Evolutionary conservation across 1,140 invertebrate genomes (phyloP).

Genomic region (Drosophila sp.): DNA sequence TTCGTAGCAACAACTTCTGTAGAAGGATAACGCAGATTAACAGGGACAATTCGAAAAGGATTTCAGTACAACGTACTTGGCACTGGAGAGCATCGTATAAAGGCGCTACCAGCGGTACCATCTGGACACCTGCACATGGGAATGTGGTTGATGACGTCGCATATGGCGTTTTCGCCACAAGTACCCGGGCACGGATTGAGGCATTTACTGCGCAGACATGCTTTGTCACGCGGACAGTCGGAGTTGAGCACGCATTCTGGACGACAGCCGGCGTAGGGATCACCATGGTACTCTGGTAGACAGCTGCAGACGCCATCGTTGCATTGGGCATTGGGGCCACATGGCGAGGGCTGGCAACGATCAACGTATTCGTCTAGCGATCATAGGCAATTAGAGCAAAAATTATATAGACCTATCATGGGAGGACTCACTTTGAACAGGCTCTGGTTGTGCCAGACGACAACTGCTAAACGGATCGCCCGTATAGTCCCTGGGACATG

Average conservation of each 20-base stretch:
- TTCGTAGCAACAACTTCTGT: conserved; percentile 85
- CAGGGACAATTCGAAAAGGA: conserved; percentile 10
- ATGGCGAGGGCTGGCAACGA: conserved; percentile 92
- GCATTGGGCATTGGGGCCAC: conserved; percentile 92
- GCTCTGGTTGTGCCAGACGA: conserved; percentile 82
- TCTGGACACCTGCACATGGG: conserved; percentile 91
- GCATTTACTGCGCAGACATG: conserved; percentile 93
- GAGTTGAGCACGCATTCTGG: conserved; percentile 93
- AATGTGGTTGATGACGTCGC: conserved; percentile 90
- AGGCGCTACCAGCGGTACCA: conserved; percentile 91
- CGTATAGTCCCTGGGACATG: conserved; percentile 90
- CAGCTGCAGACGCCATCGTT: conserved; percentile 92
- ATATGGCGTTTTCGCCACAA: conserved; percentile 92
- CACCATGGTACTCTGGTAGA: conserved; percentile 91
- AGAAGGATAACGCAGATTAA: conserved; percentile 86
- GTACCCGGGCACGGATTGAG: conserved; percentile 91
- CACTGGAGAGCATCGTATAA: conserved; percentile 79
- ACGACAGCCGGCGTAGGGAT: conserved; percentile 92
- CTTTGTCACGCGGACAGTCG: conserved; percentile 90
- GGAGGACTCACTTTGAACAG: conserved; percentile 86
- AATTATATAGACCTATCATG: conserved; percentile 85
- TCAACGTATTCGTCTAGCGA: conserved; percentile 88
- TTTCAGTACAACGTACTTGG: conserved; percentile 86
- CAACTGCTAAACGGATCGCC: conserved; percentile 94
- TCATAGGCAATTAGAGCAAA: conserved; percentile 74